Conservation (phyloP, 2,888 invertebrate species). For the Hecatera dysodea region DNA sequence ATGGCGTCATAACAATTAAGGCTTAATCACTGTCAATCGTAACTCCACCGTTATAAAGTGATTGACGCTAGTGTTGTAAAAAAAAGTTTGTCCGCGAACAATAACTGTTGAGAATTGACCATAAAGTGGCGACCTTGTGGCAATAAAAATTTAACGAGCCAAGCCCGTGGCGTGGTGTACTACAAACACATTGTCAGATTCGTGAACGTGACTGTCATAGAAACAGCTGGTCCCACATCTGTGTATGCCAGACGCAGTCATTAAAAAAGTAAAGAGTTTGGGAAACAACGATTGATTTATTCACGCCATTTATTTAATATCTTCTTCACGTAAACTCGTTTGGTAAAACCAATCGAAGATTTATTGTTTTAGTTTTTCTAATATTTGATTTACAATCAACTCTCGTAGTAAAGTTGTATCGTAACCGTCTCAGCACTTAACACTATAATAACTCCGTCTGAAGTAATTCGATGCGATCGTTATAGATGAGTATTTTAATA, state of each 20-base stretch:
- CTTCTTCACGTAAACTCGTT: constrained; percentile 57
- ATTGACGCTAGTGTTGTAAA: constrained; percentile 84
- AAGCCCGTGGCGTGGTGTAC: constrained; percentile 82
- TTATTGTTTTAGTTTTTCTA: constrained; percentile 56
- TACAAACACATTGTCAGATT: constrained; percentile 85
- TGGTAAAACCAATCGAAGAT: constrained; percentile 59
- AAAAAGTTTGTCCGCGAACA: constrained; percentile 87
- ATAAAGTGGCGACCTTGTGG: constrained; percentile 91
- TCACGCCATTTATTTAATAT: constrained; percentile 66
- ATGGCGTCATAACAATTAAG: constrained; percentile 87
- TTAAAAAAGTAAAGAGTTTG: constrained; percentile 80
- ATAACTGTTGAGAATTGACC: constrained; percentile 90
- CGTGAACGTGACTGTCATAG: constrained; percentile 88
- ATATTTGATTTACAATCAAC: constrained; percentile 53
- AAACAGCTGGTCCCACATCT: constrained; percentile 87
- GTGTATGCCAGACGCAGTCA: constrained; percentile 68
- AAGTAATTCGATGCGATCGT: constrained; percentile 56
- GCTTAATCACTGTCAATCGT: constrained; percentile 88
- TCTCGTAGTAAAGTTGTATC: constrained; percentile 32
- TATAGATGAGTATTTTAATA: constrained; percentile 60
- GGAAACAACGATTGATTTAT: constrained; percentile 78
- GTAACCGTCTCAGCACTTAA: constrained; percentile 43
- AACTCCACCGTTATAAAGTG: constrained; percentile 82
- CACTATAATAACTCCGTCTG: constrained; percentile 45
- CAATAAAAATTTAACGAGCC: constrained; percentile 91